These are phyloP conservation scores for Xestia xanthographa DNA, from an alignment of 2,888 invertebrate species.

Conservation along the genomic window DNA sequence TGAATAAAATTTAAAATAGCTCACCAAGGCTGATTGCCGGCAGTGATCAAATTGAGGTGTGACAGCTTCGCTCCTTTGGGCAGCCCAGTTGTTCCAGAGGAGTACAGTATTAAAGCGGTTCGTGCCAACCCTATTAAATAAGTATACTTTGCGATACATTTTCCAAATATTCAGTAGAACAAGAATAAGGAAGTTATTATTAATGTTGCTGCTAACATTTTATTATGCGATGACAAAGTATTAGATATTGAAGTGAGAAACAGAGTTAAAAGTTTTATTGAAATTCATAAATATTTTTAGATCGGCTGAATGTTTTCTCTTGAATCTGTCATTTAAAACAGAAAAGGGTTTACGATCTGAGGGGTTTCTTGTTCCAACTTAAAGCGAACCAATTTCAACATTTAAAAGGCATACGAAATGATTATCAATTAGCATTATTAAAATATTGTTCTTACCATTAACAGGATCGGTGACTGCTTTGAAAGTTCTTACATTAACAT, in stretches of 20 bases:
- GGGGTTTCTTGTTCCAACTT: neutral
- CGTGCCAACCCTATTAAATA: slow-evolving; percentile 70
- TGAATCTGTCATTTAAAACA: neutral
- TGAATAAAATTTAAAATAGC: neutral
- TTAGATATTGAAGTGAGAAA: neutral
- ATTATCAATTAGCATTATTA: slow-evolving; percentile 20
- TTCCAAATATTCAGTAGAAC: slow-evolving; percentile 44
- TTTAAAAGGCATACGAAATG: slow-evolving; percentile 20
- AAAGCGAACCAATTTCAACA: slow-evolving; percentile 10
- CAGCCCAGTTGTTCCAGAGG: slow-evolving; percentile 83
- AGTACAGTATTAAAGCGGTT: slow-evolving; percentile 81
- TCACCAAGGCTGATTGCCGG: slow-evolving; percentile 73
- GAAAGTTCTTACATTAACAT: slow-evolving; percentile 69
- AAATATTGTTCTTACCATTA: slow-evolving; percentile 70
- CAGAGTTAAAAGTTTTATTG: neutral
- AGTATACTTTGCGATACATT: slow-evolving; percentile 60
- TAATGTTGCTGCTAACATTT: slow-evolving; percentile 17
- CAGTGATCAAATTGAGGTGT: slow-evolving; percentile 79
- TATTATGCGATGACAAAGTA: neutral
- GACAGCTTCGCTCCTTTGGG: slow-evolving; percentile 82
- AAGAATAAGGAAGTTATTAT: neutral
- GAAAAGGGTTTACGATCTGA: slow-evolving; percentile 6
- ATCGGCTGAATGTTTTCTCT: neutral
- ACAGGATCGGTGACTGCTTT: slow-evolving; percentile 63
- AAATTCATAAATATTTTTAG: neutral